A percentile compares a stretch with the other conserved stretches of the same genome.
Conservation (phyloP, 2,797 vertebrate genomes). For the Eptatretus atami region DNA sequence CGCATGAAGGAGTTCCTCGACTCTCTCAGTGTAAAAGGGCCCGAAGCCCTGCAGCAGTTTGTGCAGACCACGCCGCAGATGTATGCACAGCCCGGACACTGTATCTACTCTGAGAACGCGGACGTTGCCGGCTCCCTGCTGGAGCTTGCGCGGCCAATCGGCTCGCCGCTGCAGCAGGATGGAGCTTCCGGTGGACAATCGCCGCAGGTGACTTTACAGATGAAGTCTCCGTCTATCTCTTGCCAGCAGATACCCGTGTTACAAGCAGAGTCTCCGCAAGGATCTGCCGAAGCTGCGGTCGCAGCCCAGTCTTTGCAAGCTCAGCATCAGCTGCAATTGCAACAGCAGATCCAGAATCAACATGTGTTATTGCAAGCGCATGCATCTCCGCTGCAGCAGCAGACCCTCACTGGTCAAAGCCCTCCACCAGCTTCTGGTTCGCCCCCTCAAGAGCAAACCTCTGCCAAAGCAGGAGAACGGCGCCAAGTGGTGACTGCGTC, state of each 20-base stretch:
- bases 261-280: slow-evolving; percentile 20
- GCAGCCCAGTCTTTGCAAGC: slow-evolving; percentile 19
- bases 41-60: slow-evolving; percentile 68
- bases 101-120: slow-evolving; percentile 80
- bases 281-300: slow-evolving; percentile 7
- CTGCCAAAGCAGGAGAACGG: slow-evolving; percentile 46
- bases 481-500: slow-evolving; percentile 19
- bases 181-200: slow-evolving; percentile 18
- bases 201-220: slow-evolving; percentile 27
- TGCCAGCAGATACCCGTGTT: slow-evolving; percentile 25
- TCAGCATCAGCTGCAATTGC: slow-evolving; percentile 38
- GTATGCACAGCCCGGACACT: slow-evolving; percentile 64
- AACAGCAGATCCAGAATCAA: slow-evolving; percentile 44
- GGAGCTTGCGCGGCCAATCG: slow-evolving; percentile 77
- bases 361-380: slow-evolving; percentile 50
- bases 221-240: slow-evolving; percentile 12
- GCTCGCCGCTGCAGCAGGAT: slow-evolving; percentile 11
- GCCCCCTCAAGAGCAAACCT: slow-evolving; percentile 40
- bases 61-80: slow-evolving; percentile 52
- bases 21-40: slow-evolving; percentile 55
- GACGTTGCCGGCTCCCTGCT: slow-evolving; percentile 76
- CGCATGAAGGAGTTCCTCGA: slow-evolving; percentile 95
- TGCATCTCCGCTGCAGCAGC: slow-evolving; percentile 31
- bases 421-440: slow-evolving; percentile 40
- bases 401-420: slow-evolving; percentile 48